phyloP scores from a whole-genome alignment of 2,888 invertebrate genomes.

The Venustoraphidia nigricollis region DNA sequence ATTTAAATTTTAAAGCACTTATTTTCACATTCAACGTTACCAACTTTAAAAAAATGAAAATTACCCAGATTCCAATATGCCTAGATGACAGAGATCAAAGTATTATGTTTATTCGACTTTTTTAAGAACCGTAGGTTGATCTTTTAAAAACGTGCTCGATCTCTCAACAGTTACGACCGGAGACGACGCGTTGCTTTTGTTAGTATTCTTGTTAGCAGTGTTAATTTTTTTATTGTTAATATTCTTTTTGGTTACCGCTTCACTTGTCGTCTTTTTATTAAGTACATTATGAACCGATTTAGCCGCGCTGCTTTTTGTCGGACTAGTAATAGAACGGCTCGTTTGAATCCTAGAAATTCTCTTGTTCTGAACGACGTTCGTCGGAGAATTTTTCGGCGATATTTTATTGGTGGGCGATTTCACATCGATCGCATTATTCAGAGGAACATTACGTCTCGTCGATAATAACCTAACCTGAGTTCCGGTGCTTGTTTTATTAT shows the following conservation, averaged over 20 bases:
- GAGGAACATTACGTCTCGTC: too few species aligned
- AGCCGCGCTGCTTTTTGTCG: slow-evolving; percentile 42
- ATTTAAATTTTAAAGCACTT: too few species aligned
- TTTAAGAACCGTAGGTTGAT: slow-evolving; percentile 50
- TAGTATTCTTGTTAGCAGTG: slow-evolving; percentile 6
- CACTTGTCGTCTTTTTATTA: slow-evolving; percentile 1
- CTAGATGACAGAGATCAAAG: too few species aligned
- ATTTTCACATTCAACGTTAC: too few species aligned
- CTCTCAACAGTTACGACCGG: slow-evolving; percentile 30
- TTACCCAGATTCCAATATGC: too few species aligned
- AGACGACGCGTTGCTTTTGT: slow-evolving; percentile 7
- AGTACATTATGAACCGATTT: slow-evolving; percentile 28
- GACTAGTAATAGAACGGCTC: slow-evolving; percentile 30
- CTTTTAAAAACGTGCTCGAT: slow-evolving; percentile 60
- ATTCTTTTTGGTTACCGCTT: slow-evolving; percentile 9
- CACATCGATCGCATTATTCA: not conserved
- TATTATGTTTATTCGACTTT: slow-evolving; percentile 17
- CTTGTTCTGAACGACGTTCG: slow-evolving; percentile 17
- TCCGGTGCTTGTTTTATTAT: too few species aligned
- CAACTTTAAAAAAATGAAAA: too few species aligned
- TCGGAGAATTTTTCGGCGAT: slow-evolving; percentile 26
- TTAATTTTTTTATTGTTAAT: slow-evolving; percentile 8
- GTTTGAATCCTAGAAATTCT: slow-evolving; percentile 5
- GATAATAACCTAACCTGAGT: too few species aligned
- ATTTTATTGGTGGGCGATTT: slow-evolving; percentile 9